Base-by-base conservation (phyloP, 2,888 invertebrate species). In the Volucella inflata region DNA sequence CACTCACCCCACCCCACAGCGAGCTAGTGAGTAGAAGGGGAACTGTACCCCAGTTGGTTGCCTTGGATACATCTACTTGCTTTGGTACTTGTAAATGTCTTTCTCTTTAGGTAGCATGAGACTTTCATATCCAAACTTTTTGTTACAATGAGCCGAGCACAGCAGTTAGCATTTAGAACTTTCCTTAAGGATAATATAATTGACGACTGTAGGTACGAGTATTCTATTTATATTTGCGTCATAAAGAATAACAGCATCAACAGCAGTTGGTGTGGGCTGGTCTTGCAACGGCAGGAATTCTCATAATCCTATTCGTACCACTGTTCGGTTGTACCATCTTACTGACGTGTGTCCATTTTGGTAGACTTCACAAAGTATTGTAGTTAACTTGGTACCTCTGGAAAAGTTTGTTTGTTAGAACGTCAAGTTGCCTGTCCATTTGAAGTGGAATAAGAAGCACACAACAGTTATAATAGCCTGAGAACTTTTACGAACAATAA, bases 401-500 rank as follows among this genome's bases (percentile, higher is more conserved):
- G 40, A 16, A 17, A 76, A 60, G 81, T 71, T 65, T 30, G 30
- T 30, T 30, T 30, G 30, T 30, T 30, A 30, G 30, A 30, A 30
- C 30, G 50, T 36, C 50, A 48, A 48, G 14, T 12, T 16, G 53
- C 21, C 44, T 51, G 50, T 74, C 64, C 68, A 55, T 75, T 71
- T 68, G 78, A 67, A 68, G 46, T 11, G 40, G 21, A 42, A 55
- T 59, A 44, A 12, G 59, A 44, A 70, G 48, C 44, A 79, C 67
- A 65, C 55, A 81, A 48, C 79, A 70, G 40, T 79, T 75, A 70
- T 79, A 79, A 79, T 79, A 71, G 78, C 84, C 79, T 60, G 60
- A 50, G 68, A 84, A 84, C 70, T 79, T 75, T 79, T 79, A 71
- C 80, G 70, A 75, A 75, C 84, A 84, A 84, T 84, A 70, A 84